Percentiles rank a stretch among this genome's conserved stretches.
Conservation (phyloP, 2,113 vertebrate species). For the Trachemys scripta region DNA sequence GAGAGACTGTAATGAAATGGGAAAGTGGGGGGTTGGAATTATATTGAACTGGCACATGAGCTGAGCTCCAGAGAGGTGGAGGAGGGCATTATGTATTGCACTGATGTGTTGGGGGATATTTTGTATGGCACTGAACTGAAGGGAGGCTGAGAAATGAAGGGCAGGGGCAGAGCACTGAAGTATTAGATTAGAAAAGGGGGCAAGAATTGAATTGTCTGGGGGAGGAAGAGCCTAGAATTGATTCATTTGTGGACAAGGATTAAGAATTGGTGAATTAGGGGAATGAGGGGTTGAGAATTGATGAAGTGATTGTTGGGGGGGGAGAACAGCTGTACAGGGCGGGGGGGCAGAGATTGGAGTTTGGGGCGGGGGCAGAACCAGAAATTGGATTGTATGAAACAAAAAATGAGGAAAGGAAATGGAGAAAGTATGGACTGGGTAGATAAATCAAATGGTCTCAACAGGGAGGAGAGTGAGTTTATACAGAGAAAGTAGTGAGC, state of each 20-base stretch:
- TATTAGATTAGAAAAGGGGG: background rate
- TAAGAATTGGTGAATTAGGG: background rate
- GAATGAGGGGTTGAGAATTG: background rate
- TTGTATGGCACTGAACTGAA: background rate
- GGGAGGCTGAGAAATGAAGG: background rate
- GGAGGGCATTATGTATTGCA: background rate
- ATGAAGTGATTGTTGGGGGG: background rate
- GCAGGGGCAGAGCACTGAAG: too few relatives aligned
- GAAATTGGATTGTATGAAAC: background rate
- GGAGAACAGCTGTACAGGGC: background rate
- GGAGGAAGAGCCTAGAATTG: background rate
- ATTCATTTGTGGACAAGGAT: background rate
- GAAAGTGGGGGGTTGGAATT: background rate
- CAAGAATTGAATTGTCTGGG: background rate
- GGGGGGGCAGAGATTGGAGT: background rate
- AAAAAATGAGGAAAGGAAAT: background rate
- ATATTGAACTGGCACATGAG: background rate
- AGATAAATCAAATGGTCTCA: background rate
- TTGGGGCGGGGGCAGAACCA: background rate
- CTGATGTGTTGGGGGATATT: background rate
- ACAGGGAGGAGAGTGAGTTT: background rate
- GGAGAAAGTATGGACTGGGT: background rate
- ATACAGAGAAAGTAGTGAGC: rapidly evolving
- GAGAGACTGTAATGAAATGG: background rate
- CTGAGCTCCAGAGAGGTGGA: background rate